Conservation (phyloP, 2,888 invertebrate genomes). For the Stratiomys singularior region DNA sequence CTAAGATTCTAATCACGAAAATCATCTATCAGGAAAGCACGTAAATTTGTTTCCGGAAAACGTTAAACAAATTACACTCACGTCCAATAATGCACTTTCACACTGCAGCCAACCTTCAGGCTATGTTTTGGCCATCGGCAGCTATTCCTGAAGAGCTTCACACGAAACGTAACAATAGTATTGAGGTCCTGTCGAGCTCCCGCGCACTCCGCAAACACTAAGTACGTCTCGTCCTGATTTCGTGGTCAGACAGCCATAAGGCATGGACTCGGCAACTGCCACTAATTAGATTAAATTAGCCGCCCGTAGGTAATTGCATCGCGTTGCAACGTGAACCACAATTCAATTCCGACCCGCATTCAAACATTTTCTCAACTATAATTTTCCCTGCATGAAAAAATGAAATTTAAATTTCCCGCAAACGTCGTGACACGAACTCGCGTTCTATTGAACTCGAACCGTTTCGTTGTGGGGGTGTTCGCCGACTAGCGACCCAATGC, state of each 20-base stretch:
- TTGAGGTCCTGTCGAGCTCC: not conserved
- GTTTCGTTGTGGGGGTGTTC: slow-evolving; percentile 31
- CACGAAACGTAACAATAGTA: not conserved
- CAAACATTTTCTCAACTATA: slow-evolving; percentile 4
- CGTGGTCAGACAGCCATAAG: not conserved
- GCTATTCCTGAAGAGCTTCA: too few species aligned
- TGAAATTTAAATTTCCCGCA: not conserved
- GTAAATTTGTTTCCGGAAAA: slow-evolving; percentile 14
- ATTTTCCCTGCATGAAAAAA: not conserved
- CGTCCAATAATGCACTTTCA: slow-evolving; percentile 15
- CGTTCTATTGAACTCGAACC: slow-evolving; percentile 13
- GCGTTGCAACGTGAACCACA: slow-evolving; percentile 1
- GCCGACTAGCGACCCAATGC: slow-evolving; percentile 32
- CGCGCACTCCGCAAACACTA: not conserved
- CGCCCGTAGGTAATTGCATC: slow-evolving; percentile 20
- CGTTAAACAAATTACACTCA: slow-evolving; percentile 24
- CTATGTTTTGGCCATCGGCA: not conserved
- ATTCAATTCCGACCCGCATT: slow-evolving; percentile 19
- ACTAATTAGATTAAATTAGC: slow-evolving; percentile 17
- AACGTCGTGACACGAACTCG: not conserved
- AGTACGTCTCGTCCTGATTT: not conserved
- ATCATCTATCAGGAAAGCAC: slow-evolving; percentile 22
- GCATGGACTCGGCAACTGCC: not conserved
- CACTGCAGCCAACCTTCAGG: not conserved
- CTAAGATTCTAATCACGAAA: not conserved